Conservation (phyloP, 2,113 vertebrate genomes). For the Bos indicus region DNA sequence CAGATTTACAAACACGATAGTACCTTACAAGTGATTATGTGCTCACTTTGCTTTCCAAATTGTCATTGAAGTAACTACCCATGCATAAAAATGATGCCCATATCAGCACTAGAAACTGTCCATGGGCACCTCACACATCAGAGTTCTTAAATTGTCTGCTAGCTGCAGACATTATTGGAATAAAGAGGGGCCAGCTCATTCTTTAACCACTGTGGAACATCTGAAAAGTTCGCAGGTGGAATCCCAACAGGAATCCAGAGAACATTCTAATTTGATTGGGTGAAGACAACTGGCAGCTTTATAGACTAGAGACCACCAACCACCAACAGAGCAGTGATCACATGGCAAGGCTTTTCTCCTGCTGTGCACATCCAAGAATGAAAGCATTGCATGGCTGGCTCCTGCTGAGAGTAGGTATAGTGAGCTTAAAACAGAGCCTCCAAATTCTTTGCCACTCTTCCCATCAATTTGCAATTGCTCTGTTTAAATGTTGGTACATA, state of each 20-base stretch:
- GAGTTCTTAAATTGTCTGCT: not conserved
- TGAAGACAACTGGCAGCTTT: not conserved
- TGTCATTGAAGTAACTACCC: not conserved
- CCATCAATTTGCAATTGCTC: not conserved
- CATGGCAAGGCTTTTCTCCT: not conserved
- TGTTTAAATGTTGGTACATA: not conserved
- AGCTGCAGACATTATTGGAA: not conserved
- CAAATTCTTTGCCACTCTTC: not conserved
- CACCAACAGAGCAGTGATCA: not conserved
- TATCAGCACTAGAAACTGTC: not conserved
- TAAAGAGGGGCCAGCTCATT: not conserved
- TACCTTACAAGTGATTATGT: not conserved
- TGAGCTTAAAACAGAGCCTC: not conserved
- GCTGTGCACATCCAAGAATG: not conserved
- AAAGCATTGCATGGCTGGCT: not conserved
- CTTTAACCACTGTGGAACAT: too few relatives aligned
- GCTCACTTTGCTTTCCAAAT: not conserved
- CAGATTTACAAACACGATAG: not conserved
- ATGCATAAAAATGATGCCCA: not conserved
- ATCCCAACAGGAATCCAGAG: not conserved
- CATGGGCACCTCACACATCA: not conserved
- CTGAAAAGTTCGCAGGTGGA: not conserved
- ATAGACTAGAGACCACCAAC: not conserved
- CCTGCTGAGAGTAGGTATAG: not conserved
- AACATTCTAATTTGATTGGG: not conserved